Base-by-base conservation (phyloP, 2,888 invertebrate species). In the Podabrus alpinus region DNA sequence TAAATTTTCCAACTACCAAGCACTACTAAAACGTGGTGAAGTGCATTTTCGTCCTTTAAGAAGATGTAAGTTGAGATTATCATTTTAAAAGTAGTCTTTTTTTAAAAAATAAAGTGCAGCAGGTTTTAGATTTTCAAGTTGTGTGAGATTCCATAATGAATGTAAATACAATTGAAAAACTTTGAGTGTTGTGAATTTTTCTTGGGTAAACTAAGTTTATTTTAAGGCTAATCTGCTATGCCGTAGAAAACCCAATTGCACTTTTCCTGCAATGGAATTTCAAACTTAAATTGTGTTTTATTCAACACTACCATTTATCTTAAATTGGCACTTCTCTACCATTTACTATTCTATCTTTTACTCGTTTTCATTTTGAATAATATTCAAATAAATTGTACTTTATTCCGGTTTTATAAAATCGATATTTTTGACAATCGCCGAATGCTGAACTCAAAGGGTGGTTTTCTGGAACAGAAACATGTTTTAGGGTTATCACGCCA, bases 141-240 rank as follows among this genome's bases (percentile, higher is more conserved):
- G 45, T n/a, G n/a, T 45, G 45, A 13, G n/a, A 45, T n/a, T 45
- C n/a, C n/a, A 45, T 45, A 45, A 45, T 45, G n/a, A 45, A 45
- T 45, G 45, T 45, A 45, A 60, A 74, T 68, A 68, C 74, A 68
- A 74, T 74, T 66, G 71, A 68, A 74, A 71, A 74, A 74, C 68
- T 74, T 45, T 45, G 45, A 45, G 45, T 45, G 45, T 45, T 45
- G 45, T 45, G 62, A 21, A 64, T 19, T 64, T 64, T 21, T 64
- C 19, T 64, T 19, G 21, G 19, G 17, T 21, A 64, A 64, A 64
- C 21, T 19, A 19, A 64, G 19, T 64, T 64, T 64, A 64, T 19
- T 64, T 64, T 64, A 64, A 64, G 21, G 19, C 17, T 64, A 64
- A 64, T 64, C 17, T 21, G n/a, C 13, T 64, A 3, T 16, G 19